Conservation (phyloP, 2,113 vertebrate species). For the Phaethornis superciliosus region DNA sequence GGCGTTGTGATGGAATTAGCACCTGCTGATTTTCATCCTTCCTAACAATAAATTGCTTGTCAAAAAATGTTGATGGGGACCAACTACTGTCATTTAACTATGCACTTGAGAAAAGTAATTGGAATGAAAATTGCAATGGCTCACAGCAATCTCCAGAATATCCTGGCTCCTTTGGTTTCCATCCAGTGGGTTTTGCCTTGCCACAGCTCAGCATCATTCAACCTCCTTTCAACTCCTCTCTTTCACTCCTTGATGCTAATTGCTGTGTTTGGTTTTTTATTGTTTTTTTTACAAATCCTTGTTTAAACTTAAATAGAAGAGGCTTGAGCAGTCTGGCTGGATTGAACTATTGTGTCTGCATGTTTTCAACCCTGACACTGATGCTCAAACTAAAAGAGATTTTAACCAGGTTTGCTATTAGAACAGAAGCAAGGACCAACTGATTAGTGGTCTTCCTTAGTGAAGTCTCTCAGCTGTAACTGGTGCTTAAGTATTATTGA, state of each 20-base stretch:
- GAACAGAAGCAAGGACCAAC: neutral
- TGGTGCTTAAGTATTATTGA: neutral
- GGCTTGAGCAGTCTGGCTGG: neutral
- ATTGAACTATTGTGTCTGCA: neutral
- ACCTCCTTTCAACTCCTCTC: neutral
- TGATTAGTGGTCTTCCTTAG: neutral
- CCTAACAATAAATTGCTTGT: constrained; percentile 21
- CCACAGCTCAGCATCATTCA: neutral
- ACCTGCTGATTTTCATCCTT: constrained; percentile 40
- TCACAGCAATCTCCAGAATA: neutral
- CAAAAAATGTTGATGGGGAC: neutral
- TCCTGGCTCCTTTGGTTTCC: neutral
- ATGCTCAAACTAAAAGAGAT: neutral
- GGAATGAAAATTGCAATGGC: neutral
- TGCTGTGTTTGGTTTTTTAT: neutral
- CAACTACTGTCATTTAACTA: neutral
- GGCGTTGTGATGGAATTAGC: constrained; percentile 26
- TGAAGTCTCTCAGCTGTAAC: neutral
- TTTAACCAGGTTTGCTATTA: neutral
- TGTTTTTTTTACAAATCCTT: neutral
- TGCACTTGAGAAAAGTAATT: constrained; percentile 16
- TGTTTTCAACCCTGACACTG: neutral
- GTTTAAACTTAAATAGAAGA: neutral
- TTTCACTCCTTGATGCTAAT: neutral
- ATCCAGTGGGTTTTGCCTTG: neutral